Evolutionary conservation across 2,888 invertebrate genomes (phyloP), one percentile per base, ranked within the genome.

Genomic region (Ectemnius continuus): DNA sequence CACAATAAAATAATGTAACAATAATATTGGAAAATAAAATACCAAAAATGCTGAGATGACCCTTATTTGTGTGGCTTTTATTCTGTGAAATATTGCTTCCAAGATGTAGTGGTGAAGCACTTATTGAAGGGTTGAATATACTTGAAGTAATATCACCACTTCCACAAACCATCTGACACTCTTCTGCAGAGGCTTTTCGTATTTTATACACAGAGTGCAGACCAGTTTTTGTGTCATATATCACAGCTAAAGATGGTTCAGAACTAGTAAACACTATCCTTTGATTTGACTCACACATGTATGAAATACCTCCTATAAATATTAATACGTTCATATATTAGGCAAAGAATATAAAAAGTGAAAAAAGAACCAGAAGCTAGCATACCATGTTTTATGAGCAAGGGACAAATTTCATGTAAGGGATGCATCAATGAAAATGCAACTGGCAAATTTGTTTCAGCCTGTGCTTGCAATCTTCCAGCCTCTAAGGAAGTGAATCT

Each of bases 371-470:
- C 36, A 8, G 1, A 36, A 36, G 8, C 2, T 11, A 1, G 36
- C 36, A n/a, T 91, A 74, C 94, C 92, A 16, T 95, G 94, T 87
- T 95, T 95, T 75, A 95, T 92, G 6, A 96, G 91, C 47, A 98
- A 94, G 0, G 98, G 98, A 68, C 96, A 95, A 28, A 97, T 95
- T 91, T 98, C 98, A 90, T 98, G 97, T 66, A 98, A 91, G 0
- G 98, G 98, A 92, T 98, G 97, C 0, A 95, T 93, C 71, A 98
- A 91, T 8, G 97, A 97, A 90, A 97, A 98, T 61, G 98, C 93
- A 0, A 95, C 94, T 0, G 98, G 96, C 86, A 96, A 92, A 78
- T 85, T 85, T 13, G 75, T 70, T 46, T 90, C 87, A 45, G 80
- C 81, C 52, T 85, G 84, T 1, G 72, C 62, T n/a, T 80, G 75